Evolutionary conservation across 2,113 vertebrate genomes (phyloP).

Genomic region (Alouatta palliata): DNA sequence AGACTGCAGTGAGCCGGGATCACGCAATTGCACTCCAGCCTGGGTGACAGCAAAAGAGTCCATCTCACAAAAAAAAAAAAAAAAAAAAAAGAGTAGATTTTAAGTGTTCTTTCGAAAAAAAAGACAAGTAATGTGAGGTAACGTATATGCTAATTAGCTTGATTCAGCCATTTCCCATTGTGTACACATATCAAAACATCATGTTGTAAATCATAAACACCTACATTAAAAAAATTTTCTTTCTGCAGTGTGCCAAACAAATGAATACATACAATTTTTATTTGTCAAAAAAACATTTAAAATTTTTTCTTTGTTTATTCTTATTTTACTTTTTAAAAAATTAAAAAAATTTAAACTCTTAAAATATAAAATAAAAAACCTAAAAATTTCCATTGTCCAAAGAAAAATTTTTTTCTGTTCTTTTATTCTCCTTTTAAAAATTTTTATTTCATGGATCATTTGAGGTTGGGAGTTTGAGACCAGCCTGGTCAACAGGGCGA

Average conservation of each 20-base stretch:
- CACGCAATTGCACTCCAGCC: no score
- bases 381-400: not conserved
- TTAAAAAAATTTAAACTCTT: not conserved
- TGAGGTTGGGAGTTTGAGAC: no score
- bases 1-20: no score
- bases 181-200: not conserved
- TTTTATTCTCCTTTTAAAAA: no score
- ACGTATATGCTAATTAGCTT: not conserved
- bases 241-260: no score
- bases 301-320: no score
- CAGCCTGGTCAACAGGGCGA: no score
- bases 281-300: not conserved
- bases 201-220: not conserved
- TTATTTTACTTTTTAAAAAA: no score
- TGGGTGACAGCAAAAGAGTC: no score
- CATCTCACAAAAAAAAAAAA: no score
- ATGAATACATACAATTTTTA: not conserved
- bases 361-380: not conserved
- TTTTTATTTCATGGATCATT: no score
- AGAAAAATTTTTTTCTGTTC: not conserved
- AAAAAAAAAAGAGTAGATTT: not conserved
- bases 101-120: not conserved
- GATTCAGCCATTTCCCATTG: not conserved
- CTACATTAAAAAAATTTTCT: no score
- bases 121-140: not conserved